Conservation (phyloP, 2,888 invertebrate genomes). For the Oxystoma pomonae region DNA sequence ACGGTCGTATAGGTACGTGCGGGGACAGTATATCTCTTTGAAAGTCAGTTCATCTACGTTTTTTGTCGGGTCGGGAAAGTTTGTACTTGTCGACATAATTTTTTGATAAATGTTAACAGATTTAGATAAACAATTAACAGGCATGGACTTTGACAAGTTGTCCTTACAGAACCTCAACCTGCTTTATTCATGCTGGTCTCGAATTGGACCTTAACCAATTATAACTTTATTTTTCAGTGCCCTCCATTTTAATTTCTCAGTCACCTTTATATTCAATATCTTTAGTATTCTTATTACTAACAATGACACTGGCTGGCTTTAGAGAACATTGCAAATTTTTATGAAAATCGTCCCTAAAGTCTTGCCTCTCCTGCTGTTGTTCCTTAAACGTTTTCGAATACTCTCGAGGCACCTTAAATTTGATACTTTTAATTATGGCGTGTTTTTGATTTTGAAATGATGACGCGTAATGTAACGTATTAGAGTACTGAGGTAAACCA, state of each 20-base stretch:
- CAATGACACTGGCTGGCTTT: slow-evolving; percentile 38
- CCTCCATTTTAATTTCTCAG: too few species aligned
- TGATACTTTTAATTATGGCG: slow-evolving; percentile 46
- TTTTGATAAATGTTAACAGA: not conserved
- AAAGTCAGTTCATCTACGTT: not conserved
- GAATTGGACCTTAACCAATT: too few species aligned
- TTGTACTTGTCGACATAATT: not conserved
- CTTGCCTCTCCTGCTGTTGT: not conserved
- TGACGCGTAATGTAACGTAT: slow-evolving; percentile 41
- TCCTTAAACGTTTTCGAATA: slow-evolving; percentile 38
- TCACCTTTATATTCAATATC: too few species aligned
- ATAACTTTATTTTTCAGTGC: too few species aligned
- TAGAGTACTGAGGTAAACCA: slow-evolving; percentile 35
- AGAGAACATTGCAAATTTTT: too few species aligned
- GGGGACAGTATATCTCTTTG: too few species aligned
- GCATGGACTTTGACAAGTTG: too few species aligned
- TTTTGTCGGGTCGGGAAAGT: not conserved
- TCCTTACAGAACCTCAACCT: too few species aligned
- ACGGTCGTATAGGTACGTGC: too few species aligned
- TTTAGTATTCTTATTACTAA: slow-evolving; percentile 34
- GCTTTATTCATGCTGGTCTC: too few species aligned
- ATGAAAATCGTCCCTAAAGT: too few species aligned
- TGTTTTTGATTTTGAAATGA: slow-evolving; percentile 43
- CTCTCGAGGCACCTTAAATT: slow-evolving; percentile 46
- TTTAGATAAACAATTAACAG: not conserved